phyloP scores from a whole-genome alignment of 2,888 invertebrate species.

The Griposia aprilina region DNA sequence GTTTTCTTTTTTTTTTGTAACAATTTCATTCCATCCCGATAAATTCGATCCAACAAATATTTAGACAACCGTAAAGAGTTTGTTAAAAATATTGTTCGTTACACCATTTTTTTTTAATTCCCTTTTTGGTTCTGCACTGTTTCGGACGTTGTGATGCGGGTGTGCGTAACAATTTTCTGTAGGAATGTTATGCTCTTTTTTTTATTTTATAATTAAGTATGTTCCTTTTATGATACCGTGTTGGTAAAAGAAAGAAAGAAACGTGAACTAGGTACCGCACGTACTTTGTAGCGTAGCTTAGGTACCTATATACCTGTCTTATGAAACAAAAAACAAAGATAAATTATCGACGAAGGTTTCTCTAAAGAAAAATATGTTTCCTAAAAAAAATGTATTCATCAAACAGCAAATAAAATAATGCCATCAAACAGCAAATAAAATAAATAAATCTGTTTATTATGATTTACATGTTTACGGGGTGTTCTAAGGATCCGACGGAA shows the following conservation, averaged over 20 bases:
- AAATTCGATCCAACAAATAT: conserved; percentile 44
- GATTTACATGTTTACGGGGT: conserved; percentile 7
- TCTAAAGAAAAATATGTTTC: background rate
- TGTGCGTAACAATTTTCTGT: background rate
- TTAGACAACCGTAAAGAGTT: conserved; percentile 26
- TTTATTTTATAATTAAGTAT: background rate
- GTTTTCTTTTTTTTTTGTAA: conserved; percentile 36
- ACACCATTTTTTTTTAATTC: background rate
- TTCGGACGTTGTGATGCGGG: background rate
- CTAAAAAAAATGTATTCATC: conserved; percentile 4
- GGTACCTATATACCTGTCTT: background rate
- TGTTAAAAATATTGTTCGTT: conserved; percentile 32
- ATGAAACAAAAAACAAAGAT: background rate
- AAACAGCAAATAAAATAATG: conserved; percentile 17
- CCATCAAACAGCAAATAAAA: conserved; percentile 24
- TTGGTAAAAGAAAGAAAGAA: background rate
- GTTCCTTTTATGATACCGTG: background rate
- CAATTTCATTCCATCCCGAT: conserved; percentile 42
- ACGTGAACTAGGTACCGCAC: background rate
- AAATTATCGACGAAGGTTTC: background rate
- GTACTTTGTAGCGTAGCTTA: background rate
- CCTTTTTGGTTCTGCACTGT: background rate
- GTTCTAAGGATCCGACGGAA: conserved; percentile 65
- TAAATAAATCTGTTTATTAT: conserved; percentile 31
- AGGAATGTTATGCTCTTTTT: background rate